phyloP scores from a whole-genome alignment of 2,888 invertebrate species.

The Papilio demoleus region DNA sequence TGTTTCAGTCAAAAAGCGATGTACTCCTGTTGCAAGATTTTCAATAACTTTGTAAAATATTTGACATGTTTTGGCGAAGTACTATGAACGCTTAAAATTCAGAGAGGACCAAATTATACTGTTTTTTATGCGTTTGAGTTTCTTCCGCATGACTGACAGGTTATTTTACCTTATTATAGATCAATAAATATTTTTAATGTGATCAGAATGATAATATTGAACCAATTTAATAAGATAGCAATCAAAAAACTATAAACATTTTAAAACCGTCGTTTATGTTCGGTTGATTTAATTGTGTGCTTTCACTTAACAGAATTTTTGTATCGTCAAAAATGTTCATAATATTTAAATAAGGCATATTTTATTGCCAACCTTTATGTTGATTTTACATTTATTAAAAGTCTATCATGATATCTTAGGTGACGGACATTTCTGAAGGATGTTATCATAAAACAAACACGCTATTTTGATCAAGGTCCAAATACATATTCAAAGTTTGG shows the following conservation, averaged over 20 bases:
- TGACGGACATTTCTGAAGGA: not conserved
- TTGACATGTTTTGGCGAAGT: too few relatives aligned
- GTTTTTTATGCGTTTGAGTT: too few relatives aligned
- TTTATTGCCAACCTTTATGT: constrained; percentile 1
- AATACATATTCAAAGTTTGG: constrained; percentile 4
- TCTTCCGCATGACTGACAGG: too few relatives aligned
- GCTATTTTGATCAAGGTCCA: not conserved
- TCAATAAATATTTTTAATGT: not conserved
- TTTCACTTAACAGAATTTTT: not conserved
- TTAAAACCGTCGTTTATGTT: constrained; percentile 12
- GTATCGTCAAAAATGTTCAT: not conserved
- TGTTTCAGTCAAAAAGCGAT: constrained; percentile 54
- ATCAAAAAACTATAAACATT: not conserved
- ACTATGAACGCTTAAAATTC: too few relatives aligned
- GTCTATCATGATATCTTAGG: not conserved
- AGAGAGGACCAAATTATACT: too few relatives aligned
- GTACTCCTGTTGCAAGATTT: constrained; percentile 26
- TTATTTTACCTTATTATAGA: not conserved
- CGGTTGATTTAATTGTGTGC: constrained; percentile 2
- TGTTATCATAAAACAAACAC: constrained; percentile 7
- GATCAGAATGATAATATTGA: not conserved
- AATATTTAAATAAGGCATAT: constrained; percentile 13
- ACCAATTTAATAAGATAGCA: not conserved
- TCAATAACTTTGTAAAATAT: constrained; percentile 4
- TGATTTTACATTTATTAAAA: constrained; percentile 11